Evolutionary conservation across 2,797 vertebrate species (phyloP), one percentile per base, ranked within the genome.

Genomic region (Kryptopterus vitreolus): DNA sequence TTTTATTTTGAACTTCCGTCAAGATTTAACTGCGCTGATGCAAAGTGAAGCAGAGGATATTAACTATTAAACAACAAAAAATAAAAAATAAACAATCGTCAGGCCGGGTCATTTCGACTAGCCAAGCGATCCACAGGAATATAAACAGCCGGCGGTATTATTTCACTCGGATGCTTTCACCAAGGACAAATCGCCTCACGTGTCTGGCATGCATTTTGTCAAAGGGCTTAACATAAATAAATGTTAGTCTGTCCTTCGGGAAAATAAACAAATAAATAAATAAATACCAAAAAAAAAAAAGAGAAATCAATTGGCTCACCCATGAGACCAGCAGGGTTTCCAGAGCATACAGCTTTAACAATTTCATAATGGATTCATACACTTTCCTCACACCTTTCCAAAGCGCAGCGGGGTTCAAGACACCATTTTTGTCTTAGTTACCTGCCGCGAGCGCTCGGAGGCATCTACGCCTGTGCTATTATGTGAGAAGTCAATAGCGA

Each of bases 201-300:
- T 33, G 57, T 46, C 35, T 75, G 35, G 29, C 29, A 72, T n/a
- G 70, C 31, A 13, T 55, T 72, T 72, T 55, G 11, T n/a, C 33
- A 18, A 43, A 15, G n/a, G 50, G 29, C 50, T 55, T 72, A 35
- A 15, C 12, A 72, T 35, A 15, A n/a, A n/a, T n/a, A n/a, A 73
- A 57, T 73, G 13, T 74, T 33, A 20, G 15, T 18, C 33, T 58
- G 71, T 74, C 33, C 71, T 58, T 1, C 38, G 50, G 58, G 58
- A 15, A 15, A 61, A 48, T 2, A 16, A n/a, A n/a, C n/a, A n/a
- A n/a, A n/a, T n/a, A n/a, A n/a, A n/a, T n/a, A n/a, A n/a, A n/a
- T n/a, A n/a, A n/a, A n/a, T n/a, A n/a, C n/a, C n/a, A n/a, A n/a
- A n/a, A n/a, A n/a, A n/a, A 43, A 43, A 43, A 43, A 43, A 43